Conservation (phyloP, 2,113 vertebrate genomes). For the Gobius niger region DNA sequence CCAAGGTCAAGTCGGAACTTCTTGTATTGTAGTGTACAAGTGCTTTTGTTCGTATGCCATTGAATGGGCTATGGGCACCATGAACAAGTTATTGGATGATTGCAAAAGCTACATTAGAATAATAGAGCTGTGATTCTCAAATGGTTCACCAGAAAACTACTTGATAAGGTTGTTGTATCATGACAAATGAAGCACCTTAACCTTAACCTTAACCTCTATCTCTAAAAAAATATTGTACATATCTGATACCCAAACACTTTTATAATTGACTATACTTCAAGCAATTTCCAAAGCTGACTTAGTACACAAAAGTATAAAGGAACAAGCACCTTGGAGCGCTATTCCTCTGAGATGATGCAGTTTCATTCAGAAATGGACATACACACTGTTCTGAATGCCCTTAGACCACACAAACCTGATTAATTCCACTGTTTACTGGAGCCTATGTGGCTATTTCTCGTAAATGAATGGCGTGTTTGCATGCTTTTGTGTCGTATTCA, state of each 20-base stretch:
- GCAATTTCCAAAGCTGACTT: background rate
- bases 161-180: too few relatives aligned
- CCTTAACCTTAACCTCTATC: background rate
- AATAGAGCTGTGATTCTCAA: too few relatives aligned
- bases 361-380: background rate
- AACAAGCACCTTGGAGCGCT: background rate
- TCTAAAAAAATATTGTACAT: background rate
- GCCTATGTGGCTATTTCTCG: background rate
- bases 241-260: too few relatives aligned
- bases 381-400: background rate
- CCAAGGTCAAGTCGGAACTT: constrained; percentile 8
- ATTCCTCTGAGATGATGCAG: background rate
- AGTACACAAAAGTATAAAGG: background rate
- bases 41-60: background rate
- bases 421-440: background rate
- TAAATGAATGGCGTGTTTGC: background rate
- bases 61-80: background rate
- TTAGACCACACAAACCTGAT: constrained; percentile 2
- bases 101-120: background rate
- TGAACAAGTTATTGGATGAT: background rate
- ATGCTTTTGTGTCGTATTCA: constrained; percentile 3
- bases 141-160: too few relatives aligned
- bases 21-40: background rate
- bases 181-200: too few relatives aligned
- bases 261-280: too few relatives aligned